These are phyloP conservation scores for Onychomys leucogaster DNA, from an alignment of 2,797 vertebrate genomes.

Conservation along the genomic window DNA sequence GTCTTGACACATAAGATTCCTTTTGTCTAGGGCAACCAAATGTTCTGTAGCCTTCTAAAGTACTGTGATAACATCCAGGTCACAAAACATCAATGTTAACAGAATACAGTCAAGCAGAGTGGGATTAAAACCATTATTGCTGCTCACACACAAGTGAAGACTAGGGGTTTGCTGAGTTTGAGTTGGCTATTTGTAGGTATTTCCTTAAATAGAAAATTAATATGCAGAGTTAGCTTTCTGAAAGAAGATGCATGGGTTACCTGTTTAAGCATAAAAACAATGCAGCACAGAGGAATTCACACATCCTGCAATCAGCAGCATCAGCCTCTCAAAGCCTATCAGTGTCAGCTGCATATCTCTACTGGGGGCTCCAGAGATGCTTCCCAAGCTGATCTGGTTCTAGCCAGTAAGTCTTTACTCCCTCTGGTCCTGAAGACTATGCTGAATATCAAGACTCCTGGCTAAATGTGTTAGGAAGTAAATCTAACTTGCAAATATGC, in stretches of 20 bases:
- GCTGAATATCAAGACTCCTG: not conserved
- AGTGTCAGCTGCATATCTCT: not conserved
- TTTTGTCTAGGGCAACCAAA: not conserved
- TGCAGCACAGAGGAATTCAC: not conserved
- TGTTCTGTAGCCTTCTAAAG: not conserved
- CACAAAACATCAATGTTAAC: not conserved
- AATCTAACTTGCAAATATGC: not conserved
- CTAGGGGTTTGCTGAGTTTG: not conserved
- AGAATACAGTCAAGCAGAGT: not conserved
- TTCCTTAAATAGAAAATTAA: conserved; percentile 42
- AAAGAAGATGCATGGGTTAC: not conserved
- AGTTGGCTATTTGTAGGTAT: not conserved
- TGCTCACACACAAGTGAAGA: not conserved
- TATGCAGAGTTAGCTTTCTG: not conserved
- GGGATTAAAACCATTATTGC: not conserved
- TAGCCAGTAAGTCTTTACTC: not conserved
- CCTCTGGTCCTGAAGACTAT: not conserved
- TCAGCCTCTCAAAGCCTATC: not conserved
- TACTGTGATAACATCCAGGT: not conserved
- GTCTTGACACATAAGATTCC: not conserved
- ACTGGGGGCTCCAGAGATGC: not conserved
- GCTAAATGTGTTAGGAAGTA: not conserved
- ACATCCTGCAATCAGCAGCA: not conserved
- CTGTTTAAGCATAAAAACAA: not conserved
- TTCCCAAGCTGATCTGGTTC: not conserved